Percentiles rank a stretch among this genome's conserved stretches.
These are phyloP conservation scores for Camponotus fellah DNA, from an alignment of 2,888 invertebrate species.

Conservation along the genomic window DNA sequence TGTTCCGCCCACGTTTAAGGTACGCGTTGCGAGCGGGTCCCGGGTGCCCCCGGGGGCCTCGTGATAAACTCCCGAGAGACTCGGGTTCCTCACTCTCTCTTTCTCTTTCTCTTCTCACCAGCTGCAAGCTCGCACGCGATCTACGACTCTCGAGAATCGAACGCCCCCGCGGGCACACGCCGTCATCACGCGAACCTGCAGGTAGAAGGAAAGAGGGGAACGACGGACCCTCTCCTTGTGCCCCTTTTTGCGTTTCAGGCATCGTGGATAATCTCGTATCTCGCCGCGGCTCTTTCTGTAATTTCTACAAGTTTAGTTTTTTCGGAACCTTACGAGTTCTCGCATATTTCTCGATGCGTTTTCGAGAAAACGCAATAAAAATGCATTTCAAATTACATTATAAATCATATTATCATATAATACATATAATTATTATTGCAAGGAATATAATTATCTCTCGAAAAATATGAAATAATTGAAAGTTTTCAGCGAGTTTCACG, in stretches of 20 bases:
- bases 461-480: neutral
- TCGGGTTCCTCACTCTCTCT: slow-evolving; percentile 27
- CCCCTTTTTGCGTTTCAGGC: slow-evolving; percentile 39
- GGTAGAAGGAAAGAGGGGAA: slow-evolving; percentile 52
- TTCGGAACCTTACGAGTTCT: neutral
- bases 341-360: slow-evolving; percentile 8
- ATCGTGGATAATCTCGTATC: slow-evolving; percentile 38
- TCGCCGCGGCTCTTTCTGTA: slow-evolving; percentile 32
- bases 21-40: slow-evolving; percentile 57
- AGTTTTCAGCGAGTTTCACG: neutral
- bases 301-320: slow-evolving; percentile 29
- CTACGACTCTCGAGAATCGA: slow-evolving; percentile 69
- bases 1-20: slow-evolving; percentile 84
- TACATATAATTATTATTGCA: neutral
- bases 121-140: slow-evolving; percentile 72
- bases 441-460: neutral
- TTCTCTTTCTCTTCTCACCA: slow-evolving; percentile 63
- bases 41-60: slow-evolving; percentile 44
- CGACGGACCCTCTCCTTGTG: neutral
- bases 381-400: neutral
- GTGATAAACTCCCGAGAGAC: slow-evolving; percentile 50
- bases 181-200: slow-evolving; percentile 80
- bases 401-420: neutral
- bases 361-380: slow-evolving; percentile 12
- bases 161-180: slow-evolving; percentile 85